Percentiles rank a stretch among this genome's conserved stretches.
Conservation (phyloP, 2,113 vertebrate genomes). For the Elanus axillaris region DNA sequence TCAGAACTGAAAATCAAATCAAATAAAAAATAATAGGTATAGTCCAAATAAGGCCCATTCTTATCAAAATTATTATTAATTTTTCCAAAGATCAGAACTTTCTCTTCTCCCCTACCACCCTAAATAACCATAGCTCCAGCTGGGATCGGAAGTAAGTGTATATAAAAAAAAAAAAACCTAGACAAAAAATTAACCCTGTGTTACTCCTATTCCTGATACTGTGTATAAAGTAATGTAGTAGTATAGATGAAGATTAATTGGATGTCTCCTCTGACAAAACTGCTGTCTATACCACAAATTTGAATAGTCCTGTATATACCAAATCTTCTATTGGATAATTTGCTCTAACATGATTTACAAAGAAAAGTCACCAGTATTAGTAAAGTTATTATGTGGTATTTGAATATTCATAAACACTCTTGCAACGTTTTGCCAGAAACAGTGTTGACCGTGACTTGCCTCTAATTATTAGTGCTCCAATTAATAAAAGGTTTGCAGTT, state of each 20-base stretch:
- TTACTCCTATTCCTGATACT: neutral
- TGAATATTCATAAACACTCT: neutral
- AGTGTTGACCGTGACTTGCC: neutral
- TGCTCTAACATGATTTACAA: neutral
- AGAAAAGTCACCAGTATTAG: neutral
- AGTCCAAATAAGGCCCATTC: neutral
- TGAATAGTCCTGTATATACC: neutral
- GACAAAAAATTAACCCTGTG: no score
- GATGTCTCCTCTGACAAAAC: neutral
- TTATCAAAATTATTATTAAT: neutral
- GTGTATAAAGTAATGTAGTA: neutral
- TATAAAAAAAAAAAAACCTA: neutral
- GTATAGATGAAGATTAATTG: neutral
- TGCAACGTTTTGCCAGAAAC: neutral
- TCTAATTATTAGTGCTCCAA: neutral
- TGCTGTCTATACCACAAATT: no score
- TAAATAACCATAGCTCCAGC: neutral
- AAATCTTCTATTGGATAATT: neutral
- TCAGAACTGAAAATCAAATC: neutral
- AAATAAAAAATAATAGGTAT: neutral
- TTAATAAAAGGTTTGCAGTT: neutral
- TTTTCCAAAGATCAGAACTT: neutral
- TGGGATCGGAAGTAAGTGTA: neutral
- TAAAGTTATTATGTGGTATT: neutral
- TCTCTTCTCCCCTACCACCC: neutral